Evolutionary conservation across 2,113 vertebrate species (phyloP).

Genomic region (Callaeas wilsoni): DNA sequence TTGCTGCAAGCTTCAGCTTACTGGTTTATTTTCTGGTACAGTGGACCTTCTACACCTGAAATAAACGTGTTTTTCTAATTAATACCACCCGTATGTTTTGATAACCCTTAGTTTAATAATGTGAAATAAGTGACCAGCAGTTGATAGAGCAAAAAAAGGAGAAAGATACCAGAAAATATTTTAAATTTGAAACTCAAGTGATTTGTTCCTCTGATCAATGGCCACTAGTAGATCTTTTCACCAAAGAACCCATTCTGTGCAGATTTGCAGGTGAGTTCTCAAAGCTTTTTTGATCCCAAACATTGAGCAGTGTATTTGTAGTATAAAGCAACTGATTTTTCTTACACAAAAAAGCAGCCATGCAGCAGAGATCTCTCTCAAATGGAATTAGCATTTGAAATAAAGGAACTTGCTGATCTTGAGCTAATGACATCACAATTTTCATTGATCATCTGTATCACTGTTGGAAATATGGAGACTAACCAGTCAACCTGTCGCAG

Average conservation of each 20-base stretch:
- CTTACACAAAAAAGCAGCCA: background rate
- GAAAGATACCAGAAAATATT: background rate
- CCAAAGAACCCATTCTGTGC: background rate
- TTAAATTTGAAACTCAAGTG: background rate
- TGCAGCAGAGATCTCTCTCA: background rate
- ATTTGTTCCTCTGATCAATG: background rate
- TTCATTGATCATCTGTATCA: background rate
- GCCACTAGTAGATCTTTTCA: background rate
- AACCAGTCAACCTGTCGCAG: fast-evolving
- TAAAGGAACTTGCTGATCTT: background rate
- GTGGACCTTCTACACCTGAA: background rate
- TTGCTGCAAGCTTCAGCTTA: background rate
- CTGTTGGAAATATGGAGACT: background rate
- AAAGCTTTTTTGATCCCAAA: background rate
- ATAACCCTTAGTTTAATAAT: background rate
- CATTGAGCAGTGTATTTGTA: background rate
- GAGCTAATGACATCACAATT: background rate
- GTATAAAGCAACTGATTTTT: background rate
- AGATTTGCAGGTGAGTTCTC: background rate
- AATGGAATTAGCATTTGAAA: background rate
- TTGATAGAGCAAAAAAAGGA: background rate
- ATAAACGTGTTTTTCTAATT: background rate
- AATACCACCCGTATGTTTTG: background rate
- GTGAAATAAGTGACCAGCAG: background rate
- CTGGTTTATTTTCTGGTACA: background rate